Percentiles rank a stretch among this genome's conserved stretches.
Evolutionary conservation across 2,797 vertebrate species (phyloP).

Genomic region (Typhlichthys subterraneus): DNA sequence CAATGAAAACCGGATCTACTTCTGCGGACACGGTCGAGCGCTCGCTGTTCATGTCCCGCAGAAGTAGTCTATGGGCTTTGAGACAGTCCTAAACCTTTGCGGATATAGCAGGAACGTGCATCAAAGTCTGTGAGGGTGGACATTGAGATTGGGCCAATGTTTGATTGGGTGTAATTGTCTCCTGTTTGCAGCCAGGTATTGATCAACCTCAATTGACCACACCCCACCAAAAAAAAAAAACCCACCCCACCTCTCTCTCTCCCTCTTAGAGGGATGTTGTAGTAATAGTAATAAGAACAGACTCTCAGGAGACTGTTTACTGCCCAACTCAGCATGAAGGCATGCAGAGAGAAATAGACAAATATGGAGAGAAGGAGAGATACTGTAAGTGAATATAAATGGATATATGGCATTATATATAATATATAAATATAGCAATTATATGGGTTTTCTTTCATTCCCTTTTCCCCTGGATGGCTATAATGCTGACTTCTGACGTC

Average conservation of each 20-base stretch:
- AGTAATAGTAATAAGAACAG: slow-evolving; percentile 44
- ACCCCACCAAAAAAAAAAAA: slow-evolving; percentile 17
- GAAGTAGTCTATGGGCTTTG: too few relatives aligned
- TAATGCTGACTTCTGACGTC: too few relatives aligned
- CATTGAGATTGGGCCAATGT: slow-evolving; percentile 1
- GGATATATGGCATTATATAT: too few relatives aligned
- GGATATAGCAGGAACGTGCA: too few relatives aligned
- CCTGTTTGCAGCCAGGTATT: slow-evolving; percentile 58
- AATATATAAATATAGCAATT: too few relatives aligned
- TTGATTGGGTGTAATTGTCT: slow-evolving; percentile 64
- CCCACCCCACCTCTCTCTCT: slow-evolving; percentile 21
- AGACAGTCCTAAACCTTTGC: too few relatives aligned
- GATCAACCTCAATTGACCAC: slow-evolving; percentile 46
- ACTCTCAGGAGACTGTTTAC: slow-evolving; percentile 65
- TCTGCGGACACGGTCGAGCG: too few relatives aligned
- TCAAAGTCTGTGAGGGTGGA: too few relatives aligned
- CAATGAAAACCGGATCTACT: too few relatives aligned
- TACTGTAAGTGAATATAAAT: not conserved
- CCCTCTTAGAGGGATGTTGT: slow-evolving; percentile 42
- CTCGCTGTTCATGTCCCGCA: too few relatives aligned
- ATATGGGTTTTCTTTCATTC: too few relatives aligned
- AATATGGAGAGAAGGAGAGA: not conserved
- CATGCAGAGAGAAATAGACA: slow-evolving; percentile 19
- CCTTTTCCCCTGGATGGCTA: too few relatives aligned
- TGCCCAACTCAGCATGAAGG: slow-evolving; percentile 34